These are phyloP conservation scores for Peromyscus maniculatus DNA, from an alignment of 2,113 vertebrate genomes.

Conservation along the genomic window DNA sequence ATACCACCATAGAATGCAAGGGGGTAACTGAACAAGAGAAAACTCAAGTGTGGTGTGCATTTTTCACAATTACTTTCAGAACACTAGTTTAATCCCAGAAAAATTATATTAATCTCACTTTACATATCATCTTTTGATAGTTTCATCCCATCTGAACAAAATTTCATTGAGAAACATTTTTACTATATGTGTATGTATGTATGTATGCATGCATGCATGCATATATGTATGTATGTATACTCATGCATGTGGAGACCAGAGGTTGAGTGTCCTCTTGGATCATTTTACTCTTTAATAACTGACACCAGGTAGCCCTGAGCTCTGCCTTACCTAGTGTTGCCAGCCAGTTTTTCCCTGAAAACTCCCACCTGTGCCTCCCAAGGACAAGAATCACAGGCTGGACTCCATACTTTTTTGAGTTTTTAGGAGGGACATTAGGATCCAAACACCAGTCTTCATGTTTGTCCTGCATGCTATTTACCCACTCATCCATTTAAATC, in stretches of 20 bases:
- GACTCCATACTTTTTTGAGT: neutral
- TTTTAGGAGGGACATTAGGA: neutral
- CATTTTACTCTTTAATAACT: neutral
- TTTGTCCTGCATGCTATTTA: no score
- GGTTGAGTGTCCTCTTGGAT: neutral
- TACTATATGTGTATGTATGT: neutral
- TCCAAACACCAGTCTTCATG: neutral
- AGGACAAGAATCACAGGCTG: neutral
- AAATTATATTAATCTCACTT: neutral
- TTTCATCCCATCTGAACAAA: neutral
- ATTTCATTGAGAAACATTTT: neutral
- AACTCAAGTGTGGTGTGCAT: no score
- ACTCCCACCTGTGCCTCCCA: neutral
- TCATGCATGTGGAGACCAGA: neutral
- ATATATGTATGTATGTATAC: neutral
- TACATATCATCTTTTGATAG: neutral
- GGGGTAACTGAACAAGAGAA: neutral
- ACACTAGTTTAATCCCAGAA: neutral
- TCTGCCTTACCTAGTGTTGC: neutral
- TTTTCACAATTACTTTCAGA: neutral
- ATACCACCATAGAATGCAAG: neutral
- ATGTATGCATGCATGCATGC: neutral
- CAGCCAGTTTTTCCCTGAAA: neutral
- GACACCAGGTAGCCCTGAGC: neutral
- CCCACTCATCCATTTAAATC: neutral